Evolutionary conservation across 1,140 invertebrate genomes (phyloP), one percentile per base, ranked within the genome.

Genomic region (Ceratoteleas bidentatus): DNA sequence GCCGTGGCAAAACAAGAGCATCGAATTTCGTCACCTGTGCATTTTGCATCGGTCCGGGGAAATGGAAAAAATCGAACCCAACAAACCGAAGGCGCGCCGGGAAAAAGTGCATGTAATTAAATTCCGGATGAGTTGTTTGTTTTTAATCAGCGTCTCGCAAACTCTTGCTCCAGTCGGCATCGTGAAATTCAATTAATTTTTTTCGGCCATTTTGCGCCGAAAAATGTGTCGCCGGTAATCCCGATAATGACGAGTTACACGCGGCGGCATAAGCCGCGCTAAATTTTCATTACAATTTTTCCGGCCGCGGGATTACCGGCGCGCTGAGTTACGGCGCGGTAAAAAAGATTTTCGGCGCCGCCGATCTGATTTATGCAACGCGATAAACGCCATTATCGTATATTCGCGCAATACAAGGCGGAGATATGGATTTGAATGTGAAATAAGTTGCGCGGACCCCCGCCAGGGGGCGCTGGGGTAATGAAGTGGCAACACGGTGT

Each of bases 401-500:
- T 13, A 61, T 68, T 72, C 43, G 33, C 49, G 49, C 56, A 16
- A 62, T 43, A 72, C 9, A 64, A 61, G 45, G 45, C n/a, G 76
- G 14, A 54, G 38, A 76, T 72, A 53, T 47, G 62, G 38, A 58
- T 81, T 81, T 76, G 54, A 76, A 72, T 72, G 43, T 53, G 47
- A 64, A 72, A 81, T 61, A 75, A 81, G 72, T 76, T 14, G 66
- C 65, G 53, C 58, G 65, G 47, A 15, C 43, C n/a, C 43, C 10
- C 13, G 45, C 11, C 2, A 14, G 38, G 66, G 36, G 14, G 72
- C 58, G 65, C 38, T n/a, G 69, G 81, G 80, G 84, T 87, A 87
- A 87, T 86, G 86, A 87, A 87, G 86, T 87, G 85, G 85, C 84
- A 87, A 87, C 86, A 84, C 73, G 78, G 64, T 78, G 74, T 82